A percentile compares a stretch with the other conserved stretches of the same genome.
phyloP scores from a whole-genome alignment of 1,140 invertebrate genomes.

The Pomphorhynchus laevis region DNA sequence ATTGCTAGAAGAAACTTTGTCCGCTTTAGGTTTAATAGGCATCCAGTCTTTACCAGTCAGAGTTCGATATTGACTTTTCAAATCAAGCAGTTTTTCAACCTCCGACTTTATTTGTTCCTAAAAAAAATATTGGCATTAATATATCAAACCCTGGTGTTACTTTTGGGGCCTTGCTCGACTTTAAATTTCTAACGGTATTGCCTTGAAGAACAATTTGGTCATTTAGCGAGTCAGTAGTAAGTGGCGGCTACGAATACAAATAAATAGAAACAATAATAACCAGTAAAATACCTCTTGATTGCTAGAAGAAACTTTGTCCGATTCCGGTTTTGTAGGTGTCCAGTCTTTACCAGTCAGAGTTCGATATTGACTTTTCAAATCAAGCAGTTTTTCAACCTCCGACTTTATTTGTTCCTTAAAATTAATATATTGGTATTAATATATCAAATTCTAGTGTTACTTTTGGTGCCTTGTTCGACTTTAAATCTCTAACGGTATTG shows the following conservation, averaged over 20 bases:
- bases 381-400: conserved; percentile 27
- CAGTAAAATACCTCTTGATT: too few species aligned
- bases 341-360: conserved; percentile 17
- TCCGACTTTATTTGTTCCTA: conserved; percentile 29
- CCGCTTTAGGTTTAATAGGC: too few species aligned
- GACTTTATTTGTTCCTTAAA: conserved; percentile 23
- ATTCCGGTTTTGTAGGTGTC: conserved; percentile 14
- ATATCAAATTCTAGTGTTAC: conserved; percentile 12
- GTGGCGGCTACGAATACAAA: too few species aligned
- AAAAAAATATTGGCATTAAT: too few species aligned
- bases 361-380: conserved; percentile 35
- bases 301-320: too few species aligned
- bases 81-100: conserved; percentile 30
- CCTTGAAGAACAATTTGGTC: conserved; percentile 30
- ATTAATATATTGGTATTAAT: neutral
- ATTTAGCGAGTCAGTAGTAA: too few species aligned
- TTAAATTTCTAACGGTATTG: conserved; percentile 30
- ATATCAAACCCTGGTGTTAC: too few species aligned
- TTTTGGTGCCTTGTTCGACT: conserved; percentile 15
- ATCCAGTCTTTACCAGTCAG: conserved; percentile 18
- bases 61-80: conserved; percentile 35
- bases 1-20: too few species aligned
- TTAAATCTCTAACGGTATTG: conserved; percentile 30
- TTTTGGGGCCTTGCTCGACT: conserved; percentile 15
- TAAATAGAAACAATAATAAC: too few species aligned